A percentile compares a stretch with the other conserved stretches of the same genome.
Evolutionary conservation across 2,113 vertebrate genomes (phyloP).

Genomic region (Entosphenus tridentatus): DNA sequence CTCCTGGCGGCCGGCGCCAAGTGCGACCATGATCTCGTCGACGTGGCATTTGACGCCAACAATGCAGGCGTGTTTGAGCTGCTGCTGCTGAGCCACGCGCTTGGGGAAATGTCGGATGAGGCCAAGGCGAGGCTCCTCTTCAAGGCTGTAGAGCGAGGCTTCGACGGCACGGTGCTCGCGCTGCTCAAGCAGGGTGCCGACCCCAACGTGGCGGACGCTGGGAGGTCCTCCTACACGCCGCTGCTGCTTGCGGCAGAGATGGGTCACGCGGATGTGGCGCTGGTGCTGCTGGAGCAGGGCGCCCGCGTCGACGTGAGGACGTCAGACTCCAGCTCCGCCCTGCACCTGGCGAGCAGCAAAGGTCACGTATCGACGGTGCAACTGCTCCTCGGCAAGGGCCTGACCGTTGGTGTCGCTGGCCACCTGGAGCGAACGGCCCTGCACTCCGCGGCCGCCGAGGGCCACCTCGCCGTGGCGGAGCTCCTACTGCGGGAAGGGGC

Average conservation of each 20-base stretch:
- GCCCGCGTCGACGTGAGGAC: constrained; percentile 19
- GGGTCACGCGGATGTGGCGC: constrained; percentile 24
- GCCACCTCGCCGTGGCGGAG: constrained; percentile 14
- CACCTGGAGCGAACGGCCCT: constrained; percentile 22
- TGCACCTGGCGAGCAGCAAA: constrained; percentile 28
- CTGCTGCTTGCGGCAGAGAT: constrained; percentile 28
- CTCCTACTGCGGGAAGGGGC: constrained; percentile 23
- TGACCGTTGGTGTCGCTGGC: constrained; percentile 21
- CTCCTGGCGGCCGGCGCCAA: constrained; percentile 16
- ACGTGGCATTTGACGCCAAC: constrained; percentile 23
- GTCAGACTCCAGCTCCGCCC: constrained; percentile 22
- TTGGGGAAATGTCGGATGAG: constrained; percentile 16
- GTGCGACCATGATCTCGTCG: constrained; percentile 12
- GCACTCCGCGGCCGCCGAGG: constrained; percentile 23
- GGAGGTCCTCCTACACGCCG: constrained; percentile 24
- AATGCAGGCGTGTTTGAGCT: constrained; percentile 19
- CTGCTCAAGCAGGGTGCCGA: constrained; percentile 26
- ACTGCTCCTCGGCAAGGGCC: constrained; percentile 21
- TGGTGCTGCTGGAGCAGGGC: constrained; percentile 19
- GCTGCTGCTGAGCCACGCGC: constrained; percentile 19
- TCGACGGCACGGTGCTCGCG: constrained; percentile 16
- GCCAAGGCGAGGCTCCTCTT: constrained; percentile 23
- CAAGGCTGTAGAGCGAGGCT: constrained; percentile 32
- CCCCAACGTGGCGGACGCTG: constrained; percentile 19
- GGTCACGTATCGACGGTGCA: constrained; percentile 19